Evolutionary conservation across 2,888 invertebrate species (phyloP).

Genomic region (Orthosia gothica): DNA sequence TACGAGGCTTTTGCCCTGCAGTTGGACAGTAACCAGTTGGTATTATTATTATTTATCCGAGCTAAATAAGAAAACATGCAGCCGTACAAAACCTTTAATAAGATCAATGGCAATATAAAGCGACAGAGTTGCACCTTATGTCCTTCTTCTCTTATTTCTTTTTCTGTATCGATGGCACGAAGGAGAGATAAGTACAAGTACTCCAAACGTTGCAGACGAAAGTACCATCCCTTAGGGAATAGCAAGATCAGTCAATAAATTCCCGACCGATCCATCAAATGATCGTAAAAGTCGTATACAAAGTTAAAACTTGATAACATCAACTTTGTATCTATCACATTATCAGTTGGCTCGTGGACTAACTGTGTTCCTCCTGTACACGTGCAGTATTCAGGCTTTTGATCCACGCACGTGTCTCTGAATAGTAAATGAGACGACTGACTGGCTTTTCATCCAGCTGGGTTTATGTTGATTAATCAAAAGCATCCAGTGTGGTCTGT

Average conservation of each 20-base stretch:
- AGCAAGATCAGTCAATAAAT: conserved; percentile 18
- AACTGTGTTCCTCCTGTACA: conserved; percentile 16
- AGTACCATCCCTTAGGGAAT: not conserved
- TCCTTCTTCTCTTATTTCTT: not conserved
- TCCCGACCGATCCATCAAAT: conserved; percentile 16
- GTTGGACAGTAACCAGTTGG: too few relatives aligned
- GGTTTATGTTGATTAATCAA: conserved; percentile 54
- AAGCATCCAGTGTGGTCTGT: conserved; percentile 42
- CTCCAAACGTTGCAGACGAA: not conserved
- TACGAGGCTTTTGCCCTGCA: too few relatives aligned
- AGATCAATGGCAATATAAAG: not conserved
- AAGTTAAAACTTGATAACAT: conserved; percentile 11
- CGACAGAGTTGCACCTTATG: not conserved
- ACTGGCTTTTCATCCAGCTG: conserved; percentile 54
- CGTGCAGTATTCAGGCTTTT: conserved; percentile 59
- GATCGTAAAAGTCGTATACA: not conserved
- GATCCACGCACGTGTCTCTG: conserved; percentile 66
- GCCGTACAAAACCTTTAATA: not conserved
- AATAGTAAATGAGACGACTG: conserved; percentile 65
- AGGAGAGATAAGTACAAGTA: not conserved
- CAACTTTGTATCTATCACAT: conserved; percentile 6
- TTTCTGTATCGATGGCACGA: not conserved
- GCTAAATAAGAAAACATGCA: too few relatives aligned
- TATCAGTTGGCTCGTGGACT: conserved; percentile 5
- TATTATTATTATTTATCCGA: too few relatives aligned